Evolutionary conservation across 2,113 vertebrate genomes (phyloP).

Genomic region (Platanista minor): DNA sequence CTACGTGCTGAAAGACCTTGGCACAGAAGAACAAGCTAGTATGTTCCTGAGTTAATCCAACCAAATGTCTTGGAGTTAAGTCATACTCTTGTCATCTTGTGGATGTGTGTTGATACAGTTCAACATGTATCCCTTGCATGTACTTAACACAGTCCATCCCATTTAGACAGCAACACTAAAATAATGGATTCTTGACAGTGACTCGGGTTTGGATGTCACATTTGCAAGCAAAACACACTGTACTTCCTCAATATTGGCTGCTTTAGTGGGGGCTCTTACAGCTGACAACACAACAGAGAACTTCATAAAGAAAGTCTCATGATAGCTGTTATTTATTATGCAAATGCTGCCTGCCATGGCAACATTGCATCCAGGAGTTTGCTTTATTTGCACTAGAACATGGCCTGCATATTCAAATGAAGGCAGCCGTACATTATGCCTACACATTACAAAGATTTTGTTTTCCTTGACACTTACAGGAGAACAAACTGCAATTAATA

Average conservation of each 20-base stretch:
- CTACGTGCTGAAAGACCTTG: background rate
- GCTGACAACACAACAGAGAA: constrained; percentile 82
- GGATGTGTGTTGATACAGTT: background rate
- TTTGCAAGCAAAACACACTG: constrained; percentile 75
- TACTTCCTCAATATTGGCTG: constrained; percentile 78
- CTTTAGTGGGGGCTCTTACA: constrained; percentile 73
- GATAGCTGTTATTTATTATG: constrained; percentile 86
- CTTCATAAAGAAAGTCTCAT: constrained; percentile 83
- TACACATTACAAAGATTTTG: constrained; percentile 84
- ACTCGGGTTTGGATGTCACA: constrained; percentile 41
- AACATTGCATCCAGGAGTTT: constrained; percentile 80
- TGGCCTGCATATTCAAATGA: constrained; percentile 81
- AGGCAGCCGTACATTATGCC: constrained; percentile 77
- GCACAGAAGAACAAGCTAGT: background rate
- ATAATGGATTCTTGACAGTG: constrained; percentile 45
- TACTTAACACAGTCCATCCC: constrained; percentile 40
- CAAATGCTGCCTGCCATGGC: constrained; percentile 83
- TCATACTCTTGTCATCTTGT: background rate
- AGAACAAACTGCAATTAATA: constrained; percentile 88
- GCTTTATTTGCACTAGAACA: constrained; percentile 78
- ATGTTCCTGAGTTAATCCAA: background rate
- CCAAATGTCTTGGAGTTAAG: background rate
- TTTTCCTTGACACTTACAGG: constrained; percentile 86
- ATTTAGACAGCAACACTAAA: constrained; percentile 46
- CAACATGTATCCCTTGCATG: background rate